Evolutionary conservation across 92 coral and sea anemone genomes (phyloP).

Genomic region (Pocillopora meandrina): DNA sequence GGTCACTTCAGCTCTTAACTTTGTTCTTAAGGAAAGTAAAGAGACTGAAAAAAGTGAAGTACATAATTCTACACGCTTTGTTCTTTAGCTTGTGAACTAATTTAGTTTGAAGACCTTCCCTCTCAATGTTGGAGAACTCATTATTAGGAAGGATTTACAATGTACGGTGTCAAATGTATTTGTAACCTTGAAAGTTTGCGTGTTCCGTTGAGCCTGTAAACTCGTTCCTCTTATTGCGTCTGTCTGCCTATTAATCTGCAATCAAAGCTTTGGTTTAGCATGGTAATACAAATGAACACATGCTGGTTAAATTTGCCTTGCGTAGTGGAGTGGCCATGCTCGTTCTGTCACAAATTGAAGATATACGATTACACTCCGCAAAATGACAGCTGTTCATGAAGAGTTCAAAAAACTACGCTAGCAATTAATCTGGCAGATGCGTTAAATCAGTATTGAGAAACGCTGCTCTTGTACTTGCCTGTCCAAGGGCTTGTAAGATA

Average conservation of each 20-base stretch:
- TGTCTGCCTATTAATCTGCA: neutral
- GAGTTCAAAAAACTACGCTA: constrained; percentile 22
- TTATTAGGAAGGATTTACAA: constrained; percentile 30
- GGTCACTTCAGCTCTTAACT: neutral
- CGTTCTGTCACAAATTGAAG: constrained; percentile 17
- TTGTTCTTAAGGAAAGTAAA: neutral
- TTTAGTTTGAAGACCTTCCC: neutral
- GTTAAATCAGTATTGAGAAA: constrained; percentile 11
- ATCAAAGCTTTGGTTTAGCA: neutral
- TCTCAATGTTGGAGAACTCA: constrained; percentile 33
- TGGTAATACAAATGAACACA: constrained; percentile 3
- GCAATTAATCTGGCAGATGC: constrained; percentile 48
- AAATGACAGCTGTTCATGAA: constrained; percentile 38
- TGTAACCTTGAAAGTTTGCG: neutral
- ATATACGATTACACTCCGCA: constrained; percentile 40
- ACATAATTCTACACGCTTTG: neutral
- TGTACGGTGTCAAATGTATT: constrained; percentile 42
- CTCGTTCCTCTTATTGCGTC: neutral
- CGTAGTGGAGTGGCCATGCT: neutral
- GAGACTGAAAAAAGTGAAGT: neutral
- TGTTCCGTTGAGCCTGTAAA: constrained; percentile 22
- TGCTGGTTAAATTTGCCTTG: neutral
- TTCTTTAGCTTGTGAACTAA: neutral
- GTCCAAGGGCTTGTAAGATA: constrained; percentile 24
- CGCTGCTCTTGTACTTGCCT: constrained; percentile 12